These are phyloP conservation scores for Cataglyphis cursor DNA, from an alignment of 2,888 invertebrate genomes.

Conservation along the genomic window DNA sequence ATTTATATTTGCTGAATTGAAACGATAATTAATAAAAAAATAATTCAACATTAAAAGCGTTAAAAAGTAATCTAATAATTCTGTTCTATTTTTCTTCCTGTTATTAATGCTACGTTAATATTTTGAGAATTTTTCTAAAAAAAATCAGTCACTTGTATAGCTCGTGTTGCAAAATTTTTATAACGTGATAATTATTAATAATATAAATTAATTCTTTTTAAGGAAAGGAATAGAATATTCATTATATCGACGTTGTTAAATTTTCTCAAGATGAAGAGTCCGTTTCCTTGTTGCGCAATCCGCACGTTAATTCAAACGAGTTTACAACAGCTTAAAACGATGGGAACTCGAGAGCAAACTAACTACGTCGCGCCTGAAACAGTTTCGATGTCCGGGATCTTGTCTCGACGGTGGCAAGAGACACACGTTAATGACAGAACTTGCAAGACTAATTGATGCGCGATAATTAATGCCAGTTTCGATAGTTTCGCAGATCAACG, in stretches of 20 bases:
- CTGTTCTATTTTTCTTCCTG: not conserved
- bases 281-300: slow-evolving; percentile 14
- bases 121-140: not conserved
- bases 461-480: slow-evolving; percentile 51
- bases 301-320: slow-evolving; percentile 2
- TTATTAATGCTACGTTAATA: not conserved
- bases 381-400: not conserved
- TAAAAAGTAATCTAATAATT: not conserved
- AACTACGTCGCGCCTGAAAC: slow-evolving; percentile 27
- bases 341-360: slow-evolving; percentile 6
- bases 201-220: not conserved
- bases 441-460: slow-evolving; percentile 40
- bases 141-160: not conserved
- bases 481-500: slow-evolving; percentile 1
- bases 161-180: not conserved
- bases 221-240: not conserved
- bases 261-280: slow-evolving; percentile 8
- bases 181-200: not conserved
- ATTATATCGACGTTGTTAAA: slow-evolving; percentile 1
- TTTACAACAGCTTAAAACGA: slow-evolving; percentile 10
- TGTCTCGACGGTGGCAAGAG: slow-evolving; percentile 24
- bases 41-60: not conserved
- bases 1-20: not conserved
- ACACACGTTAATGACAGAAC: slow-evolving; percentile 39
- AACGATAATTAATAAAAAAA: not conserved